These are phyloP conservation scores for Kryptolebias marmoratus DNA, from an alignment of 2,113 vertebrate species.

Conservation along the genomic window DNA sequence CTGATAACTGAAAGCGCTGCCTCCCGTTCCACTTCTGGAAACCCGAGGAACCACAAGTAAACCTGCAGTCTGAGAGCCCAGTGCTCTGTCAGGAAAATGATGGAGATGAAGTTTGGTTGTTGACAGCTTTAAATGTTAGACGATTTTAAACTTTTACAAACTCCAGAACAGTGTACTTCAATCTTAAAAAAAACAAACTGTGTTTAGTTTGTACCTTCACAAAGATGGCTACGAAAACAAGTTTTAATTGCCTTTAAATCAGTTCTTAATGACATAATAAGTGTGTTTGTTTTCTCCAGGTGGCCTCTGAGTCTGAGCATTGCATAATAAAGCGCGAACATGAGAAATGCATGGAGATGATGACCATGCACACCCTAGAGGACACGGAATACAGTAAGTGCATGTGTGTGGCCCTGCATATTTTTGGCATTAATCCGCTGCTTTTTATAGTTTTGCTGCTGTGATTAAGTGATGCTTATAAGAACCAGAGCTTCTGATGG, in stretches of 20 bases:
- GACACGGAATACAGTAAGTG: slow-evolving; percentile 71
- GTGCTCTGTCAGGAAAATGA: no score
- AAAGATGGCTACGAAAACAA: background rate
- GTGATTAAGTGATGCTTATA: slow-evolving; percentile 17
- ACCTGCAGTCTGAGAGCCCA: no score
- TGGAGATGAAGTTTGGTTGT: no score
- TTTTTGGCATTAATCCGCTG: background rate
- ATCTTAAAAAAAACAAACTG: no score
- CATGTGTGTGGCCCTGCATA: slow-evolving; percentile 5
- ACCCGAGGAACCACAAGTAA: no score
- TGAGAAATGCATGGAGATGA: slow-evolving; percentile 82
- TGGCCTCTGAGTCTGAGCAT: slow-evolving; percentile 70
- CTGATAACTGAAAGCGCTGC: no score
- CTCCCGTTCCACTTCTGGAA: no score
- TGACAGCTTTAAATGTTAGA: no score
- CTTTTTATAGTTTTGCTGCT: slow-evolving; percentile 15
- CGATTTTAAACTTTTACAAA: no score
- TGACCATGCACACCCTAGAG: slow-evolving; percentile 65
- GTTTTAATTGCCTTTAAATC: background rate
- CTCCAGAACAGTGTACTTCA: no score
- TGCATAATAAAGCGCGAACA: slow-evolving; percentile 81
- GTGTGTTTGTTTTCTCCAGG: slow-evolving; percentile 61
- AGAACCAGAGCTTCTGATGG: slow-evolving; percentile 16
- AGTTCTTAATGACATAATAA: background rate
- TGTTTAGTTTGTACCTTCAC: no score